Evolutionary conservation across 2,797 vertebrate species (phyloP), one percentile per base, ranked within the genome.

Genomic region (Leucoraja ocellata): DNA sequence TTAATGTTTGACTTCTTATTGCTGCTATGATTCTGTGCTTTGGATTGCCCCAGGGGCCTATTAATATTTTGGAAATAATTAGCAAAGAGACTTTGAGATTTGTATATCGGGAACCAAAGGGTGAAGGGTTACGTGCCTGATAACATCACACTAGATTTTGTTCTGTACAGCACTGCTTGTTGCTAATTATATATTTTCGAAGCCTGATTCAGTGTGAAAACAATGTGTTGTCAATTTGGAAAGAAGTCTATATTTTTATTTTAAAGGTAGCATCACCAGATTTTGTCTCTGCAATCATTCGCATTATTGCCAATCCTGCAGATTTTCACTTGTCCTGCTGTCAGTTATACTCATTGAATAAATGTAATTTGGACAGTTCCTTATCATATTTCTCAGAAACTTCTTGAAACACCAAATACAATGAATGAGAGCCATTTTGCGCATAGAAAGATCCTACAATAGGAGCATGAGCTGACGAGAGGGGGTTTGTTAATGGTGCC

Each of bases 51-150:
- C 84, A 36, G n/a, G 84, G 61, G 84, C 61, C 61, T 63, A 88
- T 88, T 88, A 88, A 68, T 88, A 88, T 68, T 88, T 65, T 88
- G 61, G 84, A 88, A 88, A 88, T 88, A 88, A 88, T 88, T 88
- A 68, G 61, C 21, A 36, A 18, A 88, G 84, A 63, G 84, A 88
- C 61, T 88, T 88, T 65, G 84, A 68, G 84, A 88, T 68, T 88
- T 65, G 63, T 88, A 21, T 68, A 16, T 65, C 61, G 68, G 84
- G 84, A 32, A n/a, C 84, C 61, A 68, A 68, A 32, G 61, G 58
- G n/a, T 63, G 61, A 88, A 88, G 61, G 61, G 84, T 88, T 65
- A 88, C 61, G 36, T 18, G 7, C 28, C 63, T 88, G n/a, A 36
- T 68, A 88, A 88, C 84, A 88, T 68, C 84, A 88, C 61, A 68